Base-by-base conservation (phyloP, 2,888 invertebrate genomes). In the Cephus spinipes region DNA sequence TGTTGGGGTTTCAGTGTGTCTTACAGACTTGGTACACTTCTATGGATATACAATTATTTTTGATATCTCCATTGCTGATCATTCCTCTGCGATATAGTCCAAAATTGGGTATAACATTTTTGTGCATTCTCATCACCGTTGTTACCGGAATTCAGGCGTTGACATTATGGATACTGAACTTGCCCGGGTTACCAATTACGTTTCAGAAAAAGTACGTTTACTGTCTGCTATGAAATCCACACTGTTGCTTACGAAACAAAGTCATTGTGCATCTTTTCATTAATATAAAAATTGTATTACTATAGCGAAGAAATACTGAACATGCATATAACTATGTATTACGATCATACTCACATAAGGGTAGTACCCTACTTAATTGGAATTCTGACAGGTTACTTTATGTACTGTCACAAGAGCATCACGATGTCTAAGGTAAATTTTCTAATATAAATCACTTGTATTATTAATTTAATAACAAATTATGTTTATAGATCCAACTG, bases 21-120 rank as follows among this genome's bases (percentile, higher is more conserved):
- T 94, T 95, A 0, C 94, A 95, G 91, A 94, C 95, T 0, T 94
- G 95, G 85, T 95, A 95, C 85, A 88, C 95, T 78, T 95, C 95
- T 0, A 85, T 95, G 81, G 95, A 95, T 87, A 93, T 95, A 92
- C 95, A 95, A 89, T 92, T 95, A 6, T 94, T 94, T n/a, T 90
- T 94, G 69, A 83, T 95, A 4, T 94, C 94, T 12, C 94, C 95
- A 1, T 85, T 94, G 4, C 88, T 95, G 3, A 81, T 91, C 35
- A 82, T 89, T 32, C 80, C 85, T 11, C 40, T 79, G 2, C 76
- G 79, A 74, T 36, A 68, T 0, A 79, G 73, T 32, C 79, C 79
- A 11, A 79, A 76, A 4, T n/a, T 77, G 12, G 83, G 84, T 30
- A 76, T 79, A 23, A 33, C 71, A 15, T 35, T 80, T 6, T 68